phyloP scores from a whole-genome alignment of 2,888 invertebrate genomes.

The Brenthis daphne region DNA sequence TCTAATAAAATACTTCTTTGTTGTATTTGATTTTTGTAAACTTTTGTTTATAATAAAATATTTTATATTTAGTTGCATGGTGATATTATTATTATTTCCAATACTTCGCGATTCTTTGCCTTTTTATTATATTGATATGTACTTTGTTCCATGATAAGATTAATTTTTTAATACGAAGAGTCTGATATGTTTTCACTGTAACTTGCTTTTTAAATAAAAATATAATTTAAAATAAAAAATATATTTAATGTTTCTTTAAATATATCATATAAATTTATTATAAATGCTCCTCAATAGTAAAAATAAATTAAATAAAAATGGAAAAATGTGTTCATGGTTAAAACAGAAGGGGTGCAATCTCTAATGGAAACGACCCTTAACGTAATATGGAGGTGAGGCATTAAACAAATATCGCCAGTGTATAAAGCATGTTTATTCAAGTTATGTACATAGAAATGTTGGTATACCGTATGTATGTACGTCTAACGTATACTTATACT shows the following conservation, averaged over 20 bases:
- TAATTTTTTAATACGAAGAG: no score
- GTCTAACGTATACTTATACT: slow-evolving; percentile 50
- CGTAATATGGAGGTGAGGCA: slow-evolving; percentile 55
- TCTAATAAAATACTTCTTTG: neutral
- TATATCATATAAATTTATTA: neutral
- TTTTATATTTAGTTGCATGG: no score
- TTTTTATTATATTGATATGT: no score
- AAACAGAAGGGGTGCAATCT: slow-evolving; percentile 19
- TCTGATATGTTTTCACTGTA: no score
- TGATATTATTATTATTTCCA: no score
- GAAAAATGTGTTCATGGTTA: neutral
- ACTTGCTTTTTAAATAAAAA: no score
- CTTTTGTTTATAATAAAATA: no score
- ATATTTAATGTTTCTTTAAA: neutral
- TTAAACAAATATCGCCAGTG: slow-evolving; percentile 64
- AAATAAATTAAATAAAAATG: neutral
- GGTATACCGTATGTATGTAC: slow-evolving; percentile 42
- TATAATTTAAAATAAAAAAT: no score
- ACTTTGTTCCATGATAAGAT: no score
- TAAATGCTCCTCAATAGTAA: no score
- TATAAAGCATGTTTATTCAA: slow-evolving; percentile 66
- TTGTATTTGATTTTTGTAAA: no score
- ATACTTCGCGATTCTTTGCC: no score
- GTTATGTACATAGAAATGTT: slow-evolving; percentile 56
- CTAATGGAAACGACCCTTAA: slow-evolving; percentile 33